Conservation (phyloP, 2,888 invertebrate genomes). For the Nezara viridula region DNA sequence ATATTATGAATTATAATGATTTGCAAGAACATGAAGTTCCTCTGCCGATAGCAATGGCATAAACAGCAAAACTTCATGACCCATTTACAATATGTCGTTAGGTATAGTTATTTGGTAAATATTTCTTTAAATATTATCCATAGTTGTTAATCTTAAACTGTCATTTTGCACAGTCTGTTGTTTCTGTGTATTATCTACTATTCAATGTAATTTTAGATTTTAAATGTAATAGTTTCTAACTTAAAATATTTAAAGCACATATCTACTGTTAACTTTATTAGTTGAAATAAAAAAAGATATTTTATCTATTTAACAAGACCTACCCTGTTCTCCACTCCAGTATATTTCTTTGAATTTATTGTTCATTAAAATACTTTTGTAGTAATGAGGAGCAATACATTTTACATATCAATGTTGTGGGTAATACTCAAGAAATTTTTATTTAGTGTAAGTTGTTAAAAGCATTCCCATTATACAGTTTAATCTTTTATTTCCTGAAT, state of each 20-base stretch:
- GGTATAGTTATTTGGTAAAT: constrained; percentile 39
- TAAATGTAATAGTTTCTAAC: not conserved
- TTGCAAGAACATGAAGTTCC: constrained; percentile 61
- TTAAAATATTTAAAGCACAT: constrained; percentile 14
- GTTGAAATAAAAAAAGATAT: not conserved
- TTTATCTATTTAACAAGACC: not conserved
- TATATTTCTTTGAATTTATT: not conserved
- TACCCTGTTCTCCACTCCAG: not conserved
- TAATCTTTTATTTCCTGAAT: not conserved
- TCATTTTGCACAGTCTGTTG: not conserved
- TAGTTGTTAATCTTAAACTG: constrained; percentile 11
- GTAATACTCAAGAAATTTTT: not conserved
- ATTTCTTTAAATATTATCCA: constrained; percentile 37
- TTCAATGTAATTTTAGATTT: constrained; percentile 23
- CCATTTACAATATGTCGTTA: constrained; percentile 16
- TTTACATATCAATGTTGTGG: constrained; percentile 26
- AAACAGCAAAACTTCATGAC: constrained; percentile 46
- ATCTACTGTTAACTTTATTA: constrained; percentile 10
- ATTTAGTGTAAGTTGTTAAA: not conserved
- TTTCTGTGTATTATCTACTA: constrained; percentile 15
- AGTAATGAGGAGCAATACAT: not conserved
- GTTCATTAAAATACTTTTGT: not conserved
- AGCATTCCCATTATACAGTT: not conserved
- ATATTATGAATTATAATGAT: constrained; percentile 62
- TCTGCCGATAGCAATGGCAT: constrained; percentile 62